These are phyloP conservation scores for Eumerus sabulonum DNA, from an alignment of 2,888 invertebrate genomes.

Conservation along the genomic window DNA sequence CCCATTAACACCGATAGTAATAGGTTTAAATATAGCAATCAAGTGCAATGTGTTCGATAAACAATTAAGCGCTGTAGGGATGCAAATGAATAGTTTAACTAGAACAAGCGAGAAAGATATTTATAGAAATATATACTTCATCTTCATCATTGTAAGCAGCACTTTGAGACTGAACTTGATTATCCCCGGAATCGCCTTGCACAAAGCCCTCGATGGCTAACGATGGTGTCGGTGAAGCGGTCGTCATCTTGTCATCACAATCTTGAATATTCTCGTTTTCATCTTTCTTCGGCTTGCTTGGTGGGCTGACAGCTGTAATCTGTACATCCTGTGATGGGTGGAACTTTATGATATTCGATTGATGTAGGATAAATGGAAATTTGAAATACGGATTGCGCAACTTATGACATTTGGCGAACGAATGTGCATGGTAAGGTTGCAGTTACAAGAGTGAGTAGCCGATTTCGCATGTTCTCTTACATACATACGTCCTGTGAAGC, in stretches of 20 bases:
- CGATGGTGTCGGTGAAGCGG: conserved; percentile 76
- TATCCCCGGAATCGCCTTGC: conserved; percentile 78
- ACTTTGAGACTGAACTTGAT: conserved; percentile 79
- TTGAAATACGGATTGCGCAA: conserved; percentile 9
- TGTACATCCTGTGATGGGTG: conserved; percentile 42
- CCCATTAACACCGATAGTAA: not conserved
- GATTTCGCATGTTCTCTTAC: too few relatives aligned
- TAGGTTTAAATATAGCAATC: not conserved
- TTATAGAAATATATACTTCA: conserved; percentile 74
- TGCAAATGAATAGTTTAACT: conserved; percentile 48
- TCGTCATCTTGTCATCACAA: conserved; percentile 60
- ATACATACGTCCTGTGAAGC: too few relatives aligned
- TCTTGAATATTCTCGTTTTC: conserved; percentile 58
- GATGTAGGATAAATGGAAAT: not conserved
- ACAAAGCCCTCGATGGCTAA: conserved; percentile 78
- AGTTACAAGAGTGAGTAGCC: conserved; percentile 6
- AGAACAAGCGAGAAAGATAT: conserved; percentile 33
- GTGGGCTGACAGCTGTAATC: conserved; percentile 4
- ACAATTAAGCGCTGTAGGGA: conserved; percentile 28
- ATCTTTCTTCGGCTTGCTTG: conserved; percentile 62
- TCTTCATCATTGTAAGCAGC: conserved; percentile 75
- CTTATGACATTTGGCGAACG: conserved; percentile 24
- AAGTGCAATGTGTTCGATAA: conserved; percentile 5
- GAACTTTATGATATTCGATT: conserved; percentile 1
- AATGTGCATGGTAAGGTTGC: not conserved